Evolutionary conservation across 2,797 vertebrate genomes (phyloP), one percentile per base, ranked within the genome.

Genomic region (Parambassis ranga): DNA sequence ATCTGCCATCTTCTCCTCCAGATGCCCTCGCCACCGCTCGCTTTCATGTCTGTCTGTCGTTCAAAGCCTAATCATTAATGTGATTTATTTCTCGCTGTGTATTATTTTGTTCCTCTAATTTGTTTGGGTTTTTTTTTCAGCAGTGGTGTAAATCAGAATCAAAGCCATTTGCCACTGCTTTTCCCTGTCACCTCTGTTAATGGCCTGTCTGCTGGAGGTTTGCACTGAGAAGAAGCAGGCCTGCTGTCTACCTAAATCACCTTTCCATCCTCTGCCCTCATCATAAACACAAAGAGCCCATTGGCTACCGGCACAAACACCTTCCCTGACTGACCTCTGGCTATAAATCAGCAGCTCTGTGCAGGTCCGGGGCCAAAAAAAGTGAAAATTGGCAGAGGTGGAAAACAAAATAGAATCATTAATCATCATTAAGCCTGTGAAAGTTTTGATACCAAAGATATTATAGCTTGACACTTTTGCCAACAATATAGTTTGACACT

Each of bases 61-160:
- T 87, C 88, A 86, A 84, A 89, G 89, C 66, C 77, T 36, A 44
- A 74, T 86, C 87, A 83, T 90, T 90, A 87, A 81, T 72, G 75
- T 87, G 87, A 91, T 91, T 90, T 90, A 91, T 90, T 90, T 87
- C 84, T 83, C 10, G 51, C 79, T 76, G 86, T 79, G 81, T 89
- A 73, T 90, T 85, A 89, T 89, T 91, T 90, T 89, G 86, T 88
- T 87, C 84, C 76, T 83, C 84, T 87, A 88, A 90, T 91, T 89
- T 89, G 79, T 90, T 89, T 90, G 83, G 79, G 73, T 87, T 83
- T 87, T 89, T 87, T 83, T 87, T 89, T 83, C 75, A 78, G 82
- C 72, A 49, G n/a, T 71, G 75, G 77, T 63, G 87, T 87, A 88
- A 90, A 90, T 91, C 88, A 85, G 84, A 88, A 88, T 90, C 86